Percentiles rank a stretch among this genome's conserved stretches.
These are phyloP conservation scores for Drosophila sechellia DNA, from an alignment of 1,140 invertebrate genomes.

Conservation along the genomic window DNA sequence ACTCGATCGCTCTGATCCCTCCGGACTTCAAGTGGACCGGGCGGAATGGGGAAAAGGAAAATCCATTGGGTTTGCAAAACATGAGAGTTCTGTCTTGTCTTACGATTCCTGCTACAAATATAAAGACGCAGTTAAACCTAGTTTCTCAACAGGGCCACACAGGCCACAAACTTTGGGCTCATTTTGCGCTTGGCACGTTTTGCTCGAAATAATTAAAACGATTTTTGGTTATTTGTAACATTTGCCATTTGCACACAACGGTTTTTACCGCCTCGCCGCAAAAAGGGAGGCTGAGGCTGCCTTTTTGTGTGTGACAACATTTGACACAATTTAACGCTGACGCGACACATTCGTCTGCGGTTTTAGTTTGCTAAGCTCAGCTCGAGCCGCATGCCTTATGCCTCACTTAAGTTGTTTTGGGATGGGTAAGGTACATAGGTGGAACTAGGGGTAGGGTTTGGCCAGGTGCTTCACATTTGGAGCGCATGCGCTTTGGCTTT, in stretches of 20 bases:
- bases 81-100: no score
- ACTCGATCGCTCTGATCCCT: no score
- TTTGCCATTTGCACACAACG: conserved; percentile 53
- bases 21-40: no score
- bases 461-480: conserved; percentile 50
- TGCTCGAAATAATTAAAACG: conserved; percentile 63
- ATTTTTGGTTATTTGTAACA: conserved; percentile 71
- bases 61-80: no score
- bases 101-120: no score
- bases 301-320: conserved; percentile 68
- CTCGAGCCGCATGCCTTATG: neutral
- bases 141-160: neutral
- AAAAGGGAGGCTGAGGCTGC: conserved; percentile 7
- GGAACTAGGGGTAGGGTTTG: conserved; percentile 25
- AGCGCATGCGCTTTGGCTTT: conserved; percentile 60
- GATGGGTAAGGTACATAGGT: conserved; percentile 1
- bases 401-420: conserved; percentile 15
- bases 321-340: conserved; percentile 75
- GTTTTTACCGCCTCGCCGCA: conserved; percentile 12
- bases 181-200: conserved; percentile 34
- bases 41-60: no score
- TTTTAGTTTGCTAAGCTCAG: conserved; percentile 12
- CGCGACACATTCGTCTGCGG: conserved; percentile 52
- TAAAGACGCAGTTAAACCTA: neutral
- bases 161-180: neutral